Conservation (phyloP, 2,888 invertebrate species). For the Plagodis pulveraria region DNA sequence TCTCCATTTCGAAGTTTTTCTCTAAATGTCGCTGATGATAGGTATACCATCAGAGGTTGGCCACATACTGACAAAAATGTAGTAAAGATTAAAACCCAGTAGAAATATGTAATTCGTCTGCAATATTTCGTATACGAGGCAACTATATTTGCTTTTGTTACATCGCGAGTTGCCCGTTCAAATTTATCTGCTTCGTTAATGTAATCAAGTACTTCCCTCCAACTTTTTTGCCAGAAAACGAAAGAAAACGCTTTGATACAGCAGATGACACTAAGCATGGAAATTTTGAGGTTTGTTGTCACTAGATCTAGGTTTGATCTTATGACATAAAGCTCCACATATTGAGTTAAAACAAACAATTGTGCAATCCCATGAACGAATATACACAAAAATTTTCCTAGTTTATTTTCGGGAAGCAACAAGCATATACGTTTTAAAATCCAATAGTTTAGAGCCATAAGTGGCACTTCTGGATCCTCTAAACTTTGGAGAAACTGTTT, state of each 20-base stretch:
- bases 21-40: slow-evolving; percentile 55
- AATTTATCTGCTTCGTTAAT: slow-evolving; percentile 64
- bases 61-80: slow-evolving; percentile 57
- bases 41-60: slow-evolving; percentile 58
- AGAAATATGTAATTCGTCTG: slow-evolving; percentile 61
- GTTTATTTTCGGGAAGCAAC: slow-evolving; percentile 56
- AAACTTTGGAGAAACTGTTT: slow-evolving; percentile 47
- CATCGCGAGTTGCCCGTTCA: slow-evolving; percentile 57
- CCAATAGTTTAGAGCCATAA: slow-evolving; percentile 71
- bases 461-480: slow-evolving; percentile 57
- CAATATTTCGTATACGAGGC: slow-evolving; percentile 66
- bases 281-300: slow-evolving; percentile 69
- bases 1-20: slow-evolving; percentile 60
- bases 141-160: slow-evolving; percentile 49
- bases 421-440: slow-evolving; percentile 57
- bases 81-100: slow-evolving; percentile 66
- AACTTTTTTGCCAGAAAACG: slow-evolving; percentile 62
- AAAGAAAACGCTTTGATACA: slow-evolving; percentile 63
- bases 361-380: slow-evolving; percentile 56
- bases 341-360: slow-evolving; percentile 66
- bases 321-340: slow-evolving; percentile 64
- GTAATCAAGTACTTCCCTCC: slow-evolving; percentile 64
- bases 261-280: slow-evolving; percentile 71
- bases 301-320: slow-evolving; percentile 64
- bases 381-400: slow-evolving; percentile 47